A percentile compares a stretch with the other conserved stretches of the same genome.
phyloP scores from a whole-genome alignment of 2,888 invertebrate genomes.

The Lasioglossum pauxillum region DNA sequence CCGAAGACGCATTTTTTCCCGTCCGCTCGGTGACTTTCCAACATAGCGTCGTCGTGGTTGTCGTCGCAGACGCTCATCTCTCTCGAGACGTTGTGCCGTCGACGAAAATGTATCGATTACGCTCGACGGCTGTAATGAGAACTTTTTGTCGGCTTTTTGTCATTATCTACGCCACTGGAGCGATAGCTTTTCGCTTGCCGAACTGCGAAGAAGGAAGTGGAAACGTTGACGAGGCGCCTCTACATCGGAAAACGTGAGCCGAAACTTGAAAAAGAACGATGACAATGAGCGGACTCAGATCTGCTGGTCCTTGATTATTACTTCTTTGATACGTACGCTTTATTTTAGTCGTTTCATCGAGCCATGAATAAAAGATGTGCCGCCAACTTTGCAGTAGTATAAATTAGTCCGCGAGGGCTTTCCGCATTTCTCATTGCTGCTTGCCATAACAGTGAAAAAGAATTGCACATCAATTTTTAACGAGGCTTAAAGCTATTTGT shows the following conservation, averaged over 20 bases:
- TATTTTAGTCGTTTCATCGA: no score
- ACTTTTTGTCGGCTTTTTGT: conserved; percentile 29
- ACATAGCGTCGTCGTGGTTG: neutral
- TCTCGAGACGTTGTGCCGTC: neutral
- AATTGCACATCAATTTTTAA: no score
- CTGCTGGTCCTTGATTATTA: neutral
- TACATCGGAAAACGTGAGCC: neutral
- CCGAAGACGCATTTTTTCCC: conserved; percentile 16
- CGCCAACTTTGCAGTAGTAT: no score
- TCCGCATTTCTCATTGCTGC: no score
- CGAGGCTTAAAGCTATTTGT: no score
- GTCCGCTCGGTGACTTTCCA: neutral
- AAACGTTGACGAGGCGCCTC: neutral
- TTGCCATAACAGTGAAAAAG: no score
- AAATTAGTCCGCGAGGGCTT: no score
- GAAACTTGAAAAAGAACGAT: conserved; percentile 6
- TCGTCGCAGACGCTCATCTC: neutral
- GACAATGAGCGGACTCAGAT: neutral
- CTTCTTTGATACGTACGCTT: neutral
- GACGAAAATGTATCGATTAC: conserved; percentile 46
- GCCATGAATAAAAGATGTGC: no score
- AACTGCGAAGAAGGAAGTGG: neutral
- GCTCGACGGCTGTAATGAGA: conserved; percentile 34
- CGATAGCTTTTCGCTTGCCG: conserved; percentile 34
- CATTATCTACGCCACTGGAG: conserved; percentile 38